These are phyloP conservation scores for Notiomystis cincta DNA, from an alignment of 2,113 vertebrate species.

Conservation along the genomic window DNA sequence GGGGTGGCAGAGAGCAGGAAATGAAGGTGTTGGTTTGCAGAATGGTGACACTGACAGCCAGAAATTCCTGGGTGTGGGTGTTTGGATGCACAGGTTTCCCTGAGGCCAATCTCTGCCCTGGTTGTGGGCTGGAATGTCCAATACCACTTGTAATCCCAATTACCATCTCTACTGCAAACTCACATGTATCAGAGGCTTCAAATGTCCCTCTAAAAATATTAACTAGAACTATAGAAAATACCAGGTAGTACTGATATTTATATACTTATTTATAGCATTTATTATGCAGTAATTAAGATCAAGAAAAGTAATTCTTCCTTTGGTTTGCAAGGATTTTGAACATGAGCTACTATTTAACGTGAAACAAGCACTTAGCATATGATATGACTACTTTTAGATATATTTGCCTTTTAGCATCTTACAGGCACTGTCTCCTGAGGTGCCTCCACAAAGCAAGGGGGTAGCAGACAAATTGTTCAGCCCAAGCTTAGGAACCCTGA, in stretches of 20 bases:
- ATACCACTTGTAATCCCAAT: background rate
- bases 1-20: background rate
- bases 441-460: background rate
- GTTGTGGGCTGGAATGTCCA: background rate
- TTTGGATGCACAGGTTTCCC: background rate
- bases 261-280: background rate
- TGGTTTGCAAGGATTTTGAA: background rate
- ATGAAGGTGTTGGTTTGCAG: background rate
- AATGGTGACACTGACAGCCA: background rate
- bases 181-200: background rate
- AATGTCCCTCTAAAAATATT: background rate
- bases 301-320: background rate
- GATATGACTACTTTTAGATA: background rate
- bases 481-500: background rate
- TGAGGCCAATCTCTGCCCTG: background rate
- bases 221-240: background rate
- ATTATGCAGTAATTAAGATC: background rate
- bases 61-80: background rate
- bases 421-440: background rate
- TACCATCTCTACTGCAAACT: background rate
- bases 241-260: background rate
- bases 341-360: background rate
- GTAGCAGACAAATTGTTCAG: background rate
- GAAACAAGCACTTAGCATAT: background rate
- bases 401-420: background rate